Evolutionary conservation across 2,113 vertebrate genomes (phyloP), one percentile per base, ranked within the genome.

Genomic region (Trematomus loennbergii): DNA sequence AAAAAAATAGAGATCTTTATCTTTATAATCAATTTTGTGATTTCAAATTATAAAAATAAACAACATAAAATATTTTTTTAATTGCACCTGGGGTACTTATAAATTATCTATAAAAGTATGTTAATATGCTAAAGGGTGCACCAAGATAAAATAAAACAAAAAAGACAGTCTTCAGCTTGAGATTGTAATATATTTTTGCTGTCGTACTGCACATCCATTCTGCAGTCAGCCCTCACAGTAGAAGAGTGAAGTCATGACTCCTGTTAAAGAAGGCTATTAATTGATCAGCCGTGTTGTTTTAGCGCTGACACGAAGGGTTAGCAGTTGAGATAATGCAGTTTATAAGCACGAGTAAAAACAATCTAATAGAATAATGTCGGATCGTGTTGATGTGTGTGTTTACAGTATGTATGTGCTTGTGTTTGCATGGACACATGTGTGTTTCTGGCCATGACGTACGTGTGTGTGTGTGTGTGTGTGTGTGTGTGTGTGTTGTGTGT

Each of bases 321-420:
- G 57, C 74, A 81, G 69, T 83, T 78, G 79, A 83, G 72, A 71
- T 93, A 88, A 93, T 86, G 82, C 65, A 83, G 89, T 94, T 92
- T 79, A 87, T 89, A 85, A 91, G 72, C 59, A 52, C 72, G 61
- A 83, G 43, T 68, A 85, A 84, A 79, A 89, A 86, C 72, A 88
- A 66, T 75, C 72, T 81, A 75, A 89, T 79, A 70, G 78, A 89
- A 88, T 77, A 69, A 69, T 59, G 66, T 40, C 15, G 29, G 17
- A 67, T 53, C 0, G 10, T 63, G 64, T 63, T 43, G 45, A 55
- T 63, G 55, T 58, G 55, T 29, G 22, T 58, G 22, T 58, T 58
- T 2, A 25, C 29, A 29, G 29, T 29, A 29, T 29, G 29, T 48
- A 29, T 68, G 50, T 40, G 66, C 52, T 43, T 20, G 52, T 54